Evolutionary conservation across 1,140 invertebrate species (phyloP), one percentile per base, ranked within the genome.

Genomic region (Drosophila nebulosa): DNA sequence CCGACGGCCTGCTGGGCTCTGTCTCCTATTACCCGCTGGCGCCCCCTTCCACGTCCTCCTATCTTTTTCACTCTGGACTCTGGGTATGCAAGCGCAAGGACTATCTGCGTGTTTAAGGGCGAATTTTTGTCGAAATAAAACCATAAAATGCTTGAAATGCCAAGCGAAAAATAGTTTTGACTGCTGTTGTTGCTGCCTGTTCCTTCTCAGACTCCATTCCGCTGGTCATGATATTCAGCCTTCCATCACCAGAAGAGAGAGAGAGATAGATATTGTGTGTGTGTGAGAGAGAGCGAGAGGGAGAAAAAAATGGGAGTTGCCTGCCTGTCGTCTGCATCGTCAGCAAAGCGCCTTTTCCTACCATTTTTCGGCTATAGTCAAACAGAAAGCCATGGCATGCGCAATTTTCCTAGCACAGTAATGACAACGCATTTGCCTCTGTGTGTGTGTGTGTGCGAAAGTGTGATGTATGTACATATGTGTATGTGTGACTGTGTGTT

Each of bases 91-190:
- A 52, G 70, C 77, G 81, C 80, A 77, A 52, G 70, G 70, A 85
- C 80, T 80, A 77, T 86, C 58, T 80, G 81, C 81, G 77, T 84
- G 74, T 77, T 85, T 86, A 77, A 86, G 72, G 74, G 74, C 74
- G 67, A 81, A 78, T 85, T 85, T 85, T 85, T 86, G 81, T 85
- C 64, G 78, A 85, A 85, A 85, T 85, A 85, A 85, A 81, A 85
- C 81, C 81, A 85, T 85, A 75, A 85, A 85, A 85, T 85, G 78
- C 83, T 86, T 86, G 81, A 85, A 85, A 85, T 85, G 78, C 81
- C 81, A 85, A 81, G 81, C 81, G 81, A 85, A 85, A 86, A 85
- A 85, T 85, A 85, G 81, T 85, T 85, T 85, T 85, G 81, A 85
- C 81, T 85, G 81, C 67, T 77, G 59, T 52, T 62, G 58, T 64